A percentile compares a stretch with the other conserved stretches of the same genome.
Evolutionary conservation across 2,888 invertebrate genomes (phyloP).

Genomic region (Lepidocyrtoides sp.): DNA sequence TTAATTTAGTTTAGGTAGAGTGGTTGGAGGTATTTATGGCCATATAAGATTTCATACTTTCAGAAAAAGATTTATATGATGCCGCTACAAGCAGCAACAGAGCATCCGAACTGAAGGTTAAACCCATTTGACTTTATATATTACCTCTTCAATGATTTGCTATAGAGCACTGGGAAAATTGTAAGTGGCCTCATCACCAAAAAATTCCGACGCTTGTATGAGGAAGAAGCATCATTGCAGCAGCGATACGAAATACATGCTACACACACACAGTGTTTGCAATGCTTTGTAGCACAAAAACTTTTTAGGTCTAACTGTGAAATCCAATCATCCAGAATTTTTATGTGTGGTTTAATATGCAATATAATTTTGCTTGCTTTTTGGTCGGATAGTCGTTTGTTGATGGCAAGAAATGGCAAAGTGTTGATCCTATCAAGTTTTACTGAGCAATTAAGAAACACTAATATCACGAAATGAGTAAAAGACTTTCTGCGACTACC

Average conservation of each 20-base stretch:
- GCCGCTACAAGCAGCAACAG: too few species aligned
- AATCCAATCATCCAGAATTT: not conserved
- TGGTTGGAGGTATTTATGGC: not conserved
- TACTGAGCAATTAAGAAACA: slow-evolving; percentile 70
- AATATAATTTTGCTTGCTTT: slow-evolving; percentile 41
- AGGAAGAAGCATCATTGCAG: not conserved
- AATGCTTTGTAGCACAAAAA: not conserved
- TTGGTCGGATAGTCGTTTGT: slow-evolving; percentile 27
- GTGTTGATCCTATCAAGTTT: slow-evolving; percentile 73
- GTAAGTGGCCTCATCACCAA: not conserved
- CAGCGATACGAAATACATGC: not conserved
- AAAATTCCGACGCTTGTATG: not conserved
- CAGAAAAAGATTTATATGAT: too few species aligned
- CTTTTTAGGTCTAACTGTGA: not conserved
- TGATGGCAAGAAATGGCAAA: slow-evolving; percentile 30
- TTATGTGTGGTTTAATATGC: slow-evolving; percentile 38
- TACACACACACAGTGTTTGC: not conserved
- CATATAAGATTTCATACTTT: not conserved
- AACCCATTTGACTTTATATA: slow-evolving; percentile 60
- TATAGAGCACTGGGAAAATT: not conserved
- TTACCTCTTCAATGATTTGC: slow-evolving; percentile 10
- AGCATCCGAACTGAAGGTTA: not conserved
- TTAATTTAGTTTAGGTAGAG: not conserved
- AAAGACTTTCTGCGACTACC: slow-evolving; percentile 35
- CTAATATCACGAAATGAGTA: slow-evolving; percentile 44